Conservation (phyloP, 1,140 invertebrate species). For the Tetraneura akinire region DNA sequence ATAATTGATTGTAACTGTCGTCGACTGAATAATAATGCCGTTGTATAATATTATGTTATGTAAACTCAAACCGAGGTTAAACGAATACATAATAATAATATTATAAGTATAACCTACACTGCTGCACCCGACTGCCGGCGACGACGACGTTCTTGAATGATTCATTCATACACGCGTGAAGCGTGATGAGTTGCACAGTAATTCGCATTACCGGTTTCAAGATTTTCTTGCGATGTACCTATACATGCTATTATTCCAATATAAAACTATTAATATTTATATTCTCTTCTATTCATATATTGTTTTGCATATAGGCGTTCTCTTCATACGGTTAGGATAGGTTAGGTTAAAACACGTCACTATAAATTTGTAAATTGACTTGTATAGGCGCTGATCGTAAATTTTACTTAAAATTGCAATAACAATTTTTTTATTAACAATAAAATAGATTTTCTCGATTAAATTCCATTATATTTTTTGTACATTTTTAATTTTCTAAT, state of each 20-base stretch:
- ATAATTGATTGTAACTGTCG: slow-evolving; percentile 34
- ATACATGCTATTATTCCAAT: not conserved
- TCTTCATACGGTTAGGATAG: no score
- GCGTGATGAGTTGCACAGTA: not conserved
- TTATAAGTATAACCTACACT: no score
- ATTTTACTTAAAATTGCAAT: no score
- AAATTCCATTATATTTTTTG: no score
- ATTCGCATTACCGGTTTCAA: slow-evolving; percentile 22
- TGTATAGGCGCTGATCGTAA: no score
- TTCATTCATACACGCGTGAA: not conserved
- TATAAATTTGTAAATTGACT: no score
- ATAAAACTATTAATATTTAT: no score
- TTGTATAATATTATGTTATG: not conserved
- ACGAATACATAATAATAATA: slow-evolving; percentile 11
- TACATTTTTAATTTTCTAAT: no score
- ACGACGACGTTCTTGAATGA: slow-evolving; percentile 19
- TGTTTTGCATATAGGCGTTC: not conserved
- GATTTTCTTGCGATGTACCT: not conserved
- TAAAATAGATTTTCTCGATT: no score
- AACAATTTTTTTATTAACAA: no score
- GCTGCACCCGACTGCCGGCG: no score
- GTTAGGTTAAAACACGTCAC: no score
- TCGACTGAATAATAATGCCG: slow-evolving; percentile 25
- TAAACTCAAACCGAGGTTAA: not conserved
- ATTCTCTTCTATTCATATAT: not conserved